phyloP scores from a whole-genome alignment of 2,888 invertebrate species.

The Blastobasis adustella region DNA sequence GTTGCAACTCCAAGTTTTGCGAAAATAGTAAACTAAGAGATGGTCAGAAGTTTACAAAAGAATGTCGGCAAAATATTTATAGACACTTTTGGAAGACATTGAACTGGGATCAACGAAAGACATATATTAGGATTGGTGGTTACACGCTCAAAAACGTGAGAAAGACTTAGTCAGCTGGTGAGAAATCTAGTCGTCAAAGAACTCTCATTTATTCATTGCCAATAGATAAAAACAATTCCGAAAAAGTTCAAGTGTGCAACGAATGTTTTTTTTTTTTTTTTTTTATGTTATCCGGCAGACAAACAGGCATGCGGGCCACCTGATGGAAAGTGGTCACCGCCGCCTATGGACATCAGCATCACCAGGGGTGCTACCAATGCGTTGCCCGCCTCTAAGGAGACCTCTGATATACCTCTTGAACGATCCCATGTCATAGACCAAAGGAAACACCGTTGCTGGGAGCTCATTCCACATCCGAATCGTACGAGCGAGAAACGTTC shows the following conservation, averaged over 20 bases:
- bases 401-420: too few species aligned
- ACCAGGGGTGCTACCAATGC: too few species aligned
- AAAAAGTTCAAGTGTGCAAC: conserved; percentile 2
- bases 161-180: conserved; percentile 11
- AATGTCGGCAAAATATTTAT: conserved; percentile 11
- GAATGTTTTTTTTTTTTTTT: too few species aligned
- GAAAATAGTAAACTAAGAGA: conserved; percentile 13
- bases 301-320: too few species aligned
- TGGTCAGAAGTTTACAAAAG: conserved; percentile 14
- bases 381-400: too few species aligned
- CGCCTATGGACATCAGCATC: too few species aligned
- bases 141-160: conserved; percentile 9
- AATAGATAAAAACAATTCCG: neutral
- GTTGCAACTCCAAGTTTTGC: conserved; percentile 15
- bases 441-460: too few species aligned
- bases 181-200: neutral
- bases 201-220: conserved; percentile 12
- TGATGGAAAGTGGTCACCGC: too few species aligned
- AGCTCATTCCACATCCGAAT: too few species aligned
- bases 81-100: conserved; percentile 16
- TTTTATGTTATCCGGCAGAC: too few species aligned
- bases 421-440: too few species aligned
- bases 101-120: conserved; percentile 18
- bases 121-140: conserved; percentile 14
- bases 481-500: too few species aligned